A percentile compares a stretch with the other conserved stretches of the same genome.
Evolutionary conservation across 2,797 vertebrate genomes (phyloP).

Genomic region (Kryptolebias ocellatus): DNA sequence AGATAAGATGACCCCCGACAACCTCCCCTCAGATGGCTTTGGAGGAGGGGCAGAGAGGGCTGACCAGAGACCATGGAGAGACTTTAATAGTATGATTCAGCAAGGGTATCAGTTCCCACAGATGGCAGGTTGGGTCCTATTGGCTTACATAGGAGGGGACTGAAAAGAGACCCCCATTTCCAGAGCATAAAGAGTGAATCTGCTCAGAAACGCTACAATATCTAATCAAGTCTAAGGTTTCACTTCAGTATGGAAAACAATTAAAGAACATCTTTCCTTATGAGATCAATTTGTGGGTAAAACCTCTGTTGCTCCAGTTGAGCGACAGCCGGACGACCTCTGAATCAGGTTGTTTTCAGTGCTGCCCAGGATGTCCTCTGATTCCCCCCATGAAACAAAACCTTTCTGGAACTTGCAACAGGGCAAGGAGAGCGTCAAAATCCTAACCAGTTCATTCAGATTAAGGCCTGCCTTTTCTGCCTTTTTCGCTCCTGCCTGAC

Average conservation of each 20-base stretch:
- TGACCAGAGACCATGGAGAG: conserved; percentile 47
- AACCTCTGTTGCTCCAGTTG: conserved; percentile 11
- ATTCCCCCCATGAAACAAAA: conserved; percentile 30
- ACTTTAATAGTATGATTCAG: conserved; percentile 81
- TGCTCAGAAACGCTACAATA: conserved; percentile 22
- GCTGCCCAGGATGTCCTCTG: conserved; percentile 25
- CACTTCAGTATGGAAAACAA: conserved; percentile 7
- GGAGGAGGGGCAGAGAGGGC: conserved; percentile 33
- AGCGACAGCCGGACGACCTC: conserved; percentile 25
- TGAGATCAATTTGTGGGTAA: background rate
- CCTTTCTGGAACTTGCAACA: background rate
- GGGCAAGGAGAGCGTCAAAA: background rate
- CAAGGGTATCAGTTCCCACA: conserved; percentile 78
- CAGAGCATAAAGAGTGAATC: conserved; percentile 35
- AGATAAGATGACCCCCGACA: conserved; percentile 49
- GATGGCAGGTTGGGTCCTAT: conserved; percentile 78
- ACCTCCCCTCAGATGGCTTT: conserved; percentile 3
- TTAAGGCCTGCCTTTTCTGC: too few relatives aligned
- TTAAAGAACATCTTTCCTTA: conserved; percentile 8
- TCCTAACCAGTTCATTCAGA: too few relatives aligned
- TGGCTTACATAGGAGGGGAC: conserved; percentile 74
- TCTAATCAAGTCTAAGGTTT: conserved; percentile 10
- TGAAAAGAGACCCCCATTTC: conserved; percentile 73
- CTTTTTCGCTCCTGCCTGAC: too few relatives aligned
- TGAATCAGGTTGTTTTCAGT: conserved; percentile 17